These are phyloP conservation scores for Sarcophaga carnaria DNA, from an alignment of 2,888 invertebrate genomes.

Conservation along the genomic window DNA sequence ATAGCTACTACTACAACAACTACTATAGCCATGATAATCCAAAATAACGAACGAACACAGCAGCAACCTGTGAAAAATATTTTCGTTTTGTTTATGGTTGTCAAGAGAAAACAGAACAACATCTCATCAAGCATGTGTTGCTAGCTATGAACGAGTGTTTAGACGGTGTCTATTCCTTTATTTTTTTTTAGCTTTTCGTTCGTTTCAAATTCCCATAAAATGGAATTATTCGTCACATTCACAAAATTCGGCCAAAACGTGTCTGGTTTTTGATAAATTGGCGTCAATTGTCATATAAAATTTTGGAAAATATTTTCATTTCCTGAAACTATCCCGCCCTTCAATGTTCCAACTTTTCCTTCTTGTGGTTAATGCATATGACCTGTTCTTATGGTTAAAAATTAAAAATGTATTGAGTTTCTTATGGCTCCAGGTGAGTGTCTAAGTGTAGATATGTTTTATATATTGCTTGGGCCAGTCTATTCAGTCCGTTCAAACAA, in stretches of 20 bases:
- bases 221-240: constrained; percentile 27
- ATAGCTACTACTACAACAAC: background rate
- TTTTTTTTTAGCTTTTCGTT: background rate
- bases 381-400: too few relatives aligned
- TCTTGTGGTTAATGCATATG: too few relatives aligned
- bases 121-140: background rate
- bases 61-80: constrained; percentile 30
- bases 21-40: constrained; percentile 42
- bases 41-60: constrained; percentile 18
- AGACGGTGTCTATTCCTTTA: background rate
- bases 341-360: too few relatives aligned
- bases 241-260: background rate
- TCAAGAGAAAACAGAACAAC: background rate
- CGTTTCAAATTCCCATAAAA: constrained; percentile 50
- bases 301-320: background rate
- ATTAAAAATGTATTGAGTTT: too few relatives aligned
- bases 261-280: constrained; percentile 47
- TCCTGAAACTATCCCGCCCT: too few relatives aligned
- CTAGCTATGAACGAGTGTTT: constrained; percentile 8
- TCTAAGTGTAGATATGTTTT: too few relatives aligned
- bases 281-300: constrained; percentile 33
- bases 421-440: too few relatives aligned
- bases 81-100: background rate
- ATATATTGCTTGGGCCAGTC: too few relatives aligned
- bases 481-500: too few relatives aligned